Conservation (phyloP, 2,113 vertebrate species). For the Hippocampus barbouri region DNA sequence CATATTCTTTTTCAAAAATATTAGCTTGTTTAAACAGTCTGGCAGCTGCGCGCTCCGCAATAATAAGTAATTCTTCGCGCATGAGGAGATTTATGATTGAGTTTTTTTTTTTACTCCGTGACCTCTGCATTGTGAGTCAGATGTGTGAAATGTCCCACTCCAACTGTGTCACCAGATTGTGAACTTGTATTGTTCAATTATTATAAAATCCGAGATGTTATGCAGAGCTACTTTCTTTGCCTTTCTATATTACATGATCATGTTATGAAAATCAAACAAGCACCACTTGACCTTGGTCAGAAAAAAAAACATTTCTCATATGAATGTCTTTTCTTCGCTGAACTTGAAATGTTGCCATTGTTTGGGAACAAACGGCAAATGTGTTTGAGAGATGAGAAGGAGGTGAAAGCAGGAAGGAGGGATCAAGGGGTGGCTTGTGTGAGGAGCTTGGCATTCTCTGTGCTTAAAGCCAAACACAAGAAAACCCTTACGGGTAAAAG, state of each 20-base stretch:
- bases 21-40: too few species aligned
- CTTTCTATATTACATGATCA: not conserved
- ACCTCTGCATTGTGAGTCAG: too few species aligned
- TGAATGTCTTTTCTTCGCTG: not conserved
- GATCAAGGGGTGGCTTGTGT: not conserved
- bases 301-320: not conserved
- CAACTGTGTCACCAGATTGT: not conserved
- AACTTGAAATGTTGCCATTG: not conserved
- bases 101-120: too few species aligned
- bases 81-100: too few species aligned
- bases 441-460: constrained; percentile 3
- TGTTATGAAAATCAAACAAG: not conserved
- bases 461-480: not conserved
- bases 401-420: constrained; percentile 2
- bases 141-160: too few species aligned
- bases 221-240: not conserved
- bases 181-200: not conserved
- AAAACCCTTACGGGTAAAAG: constrained; percentile 15
- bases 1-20: too few species aligned
- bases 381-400: not conserved
- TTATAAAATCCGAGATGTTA: not conserved
- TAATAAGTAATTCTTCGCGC: too few species aligned
- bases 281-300: not conserved
- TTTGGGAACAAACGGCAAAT: not conserved
- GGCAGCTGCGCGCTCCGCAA: too few species aligned